A percentile compares a stretch with the other conserved stretches of the same genome.
Conservation (phyloP, 2,113 vertebrate species). For the Protobothrops mucrosquamatus region DNA sequence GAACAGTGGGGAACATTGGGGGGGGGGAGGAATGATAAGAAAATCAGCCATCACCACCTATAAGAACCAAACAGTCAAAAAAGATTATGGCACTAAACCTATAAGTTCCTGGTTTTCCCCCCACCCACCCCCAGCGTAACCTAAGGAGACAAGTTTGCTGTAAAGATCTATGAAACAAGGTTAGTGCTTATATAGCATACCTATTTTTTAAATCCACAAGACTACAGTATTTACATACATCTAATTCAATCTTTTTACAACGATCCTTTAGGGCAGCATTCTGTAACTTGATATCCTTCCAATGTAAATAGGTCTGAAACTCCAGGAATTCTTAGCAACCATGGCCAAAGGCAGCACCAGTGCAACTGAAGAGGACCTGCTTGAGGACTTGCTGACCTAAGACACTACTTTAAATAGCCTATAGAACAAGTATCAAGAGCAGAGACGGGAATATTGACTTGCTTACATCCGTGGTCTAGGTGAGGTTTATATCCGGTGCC, state of each 20-base stretch:
- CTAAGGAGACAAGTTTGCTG: background rate
- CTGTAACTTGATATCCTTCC: background rate
- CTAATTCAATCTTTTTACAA: background rate
- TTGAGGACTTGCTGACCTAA: background rate
- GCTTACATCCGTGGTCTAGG: background rate
- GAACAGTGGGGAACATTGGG: background rate
- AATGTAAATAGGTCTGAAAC: background rate
- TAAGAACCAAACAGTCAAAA: background rate
- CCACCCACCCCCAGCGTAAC: background rate
- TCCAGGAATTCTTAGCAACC: background rate
- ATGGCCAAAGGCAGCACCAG: background rate
- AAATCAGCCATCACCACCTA: background rate
- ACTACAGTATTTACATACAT: background rate
- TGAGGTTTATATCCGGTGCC: no score
- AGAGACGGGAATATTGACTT: background rate
- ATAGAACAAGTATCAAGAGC: background rate
- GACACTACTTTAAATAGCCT: background rate
- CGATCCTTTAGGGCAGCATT: background rate
- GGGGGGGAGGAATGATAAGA: background rate
- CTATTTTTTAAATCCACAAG: background rate
- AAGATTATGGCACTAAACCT: background rate
- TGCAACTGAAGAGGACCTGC: background rate
- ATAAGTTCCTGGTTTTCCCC: background rate
- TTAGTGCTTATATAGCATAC: background rate
- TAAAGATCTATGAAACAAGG: background rate